These are phyloP conservation scores for Spatulosminthurus flaviceps DNA, from an alignment of 2,888 invertebrate species.

Conservation along the genomic window DNA sequence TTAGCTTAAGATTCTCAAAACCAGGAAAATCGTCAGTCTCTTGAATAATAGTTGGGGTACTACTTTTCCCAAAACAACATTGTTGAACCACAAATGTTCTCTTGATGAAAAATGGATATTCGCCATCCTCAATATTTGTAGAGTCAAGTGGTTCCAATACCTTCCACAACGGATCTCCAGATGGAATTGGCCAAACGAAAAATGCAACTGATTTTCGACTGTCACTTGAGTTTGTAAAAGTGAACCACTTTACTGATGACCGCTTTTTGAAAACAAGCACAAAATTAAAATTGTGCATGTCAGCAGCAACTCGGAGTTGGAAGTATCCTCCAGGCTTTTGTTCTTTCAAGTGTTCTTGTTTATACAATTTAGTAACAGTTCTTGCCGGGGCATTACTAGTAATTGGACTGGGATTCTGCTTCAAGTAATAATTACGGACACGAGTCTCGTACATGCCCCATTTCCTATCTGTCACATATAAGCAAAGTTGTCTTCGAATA, in stretches of 20 bases:
- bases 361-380: neutral
- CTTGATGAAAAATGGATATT: conserved; percentile 32
- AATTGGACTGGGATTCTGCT: neutral
- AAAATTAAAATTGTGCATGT: conserved; percentile 32
- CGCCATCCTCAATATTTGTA: neutral
- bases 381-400: neutral
- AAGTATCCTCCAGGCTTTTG: conserved; percentile 37
- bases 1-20: neutral
- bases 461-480: neutral
- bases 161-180: conserved; percentile 21
- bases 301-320: conserved; percentile 22
- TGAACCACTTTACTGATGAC: conserved; percentile 24
- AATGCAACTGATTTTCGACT: neutral
- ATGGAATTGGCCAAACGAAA: conserved; percentile 29
- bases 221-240: neutral
- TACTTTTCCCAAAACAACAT: neutral
- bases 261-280: conserved; percentile 19
- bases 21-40: neutral
- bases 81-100: conserved; percentile 25
- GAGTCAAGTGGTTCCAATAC: neutral
- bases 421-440: neutral
- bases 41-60: neutral
- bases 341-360: conserved; percentile 3
- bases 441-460: neutral
- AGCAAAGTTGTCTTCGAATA: conserved; percentile 16